These are phyloP conservation scores for Chaetophractus vellerosus DNA, from an alignment of 2,797 vertebrate genomes.

Conservation along the genomic window DNA sequence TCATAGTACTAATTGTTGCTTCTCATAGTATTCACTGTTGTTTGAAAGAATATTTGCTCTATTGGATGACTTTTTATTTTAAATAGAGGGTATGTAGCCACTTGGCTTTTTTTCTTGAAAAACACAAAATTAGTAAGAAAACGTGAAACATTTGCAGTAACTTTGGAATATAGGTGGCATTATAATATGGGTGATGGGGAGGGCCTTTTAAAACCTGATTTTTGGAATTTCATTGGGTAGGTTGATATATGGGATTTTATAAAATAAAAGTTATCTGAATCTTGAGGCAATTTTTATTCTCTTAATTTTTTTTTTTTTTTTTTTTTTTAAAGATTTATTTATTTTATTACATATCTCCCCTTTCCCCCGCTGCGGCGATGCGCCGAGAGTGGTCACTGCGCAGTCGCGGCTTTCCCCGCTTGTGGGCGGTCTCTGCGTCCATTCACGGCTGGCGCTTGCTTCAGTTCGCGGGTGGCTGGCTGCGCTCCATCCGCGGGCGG, in stretches of 20 bases:
- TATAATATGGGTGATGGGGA: not conserved
- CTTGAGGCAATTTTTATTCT: conserved; percentile 9
- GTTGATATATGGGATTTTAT: conserved; percentile 15
- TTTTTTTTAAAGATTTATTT: too few species aligned
- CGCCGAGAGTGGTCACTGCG: too few species aligned
- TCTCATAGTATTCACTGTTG: not conserved
- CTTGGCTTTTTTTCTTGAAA: not conserved
- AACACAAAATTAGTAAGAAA: conserved; percentile 1
- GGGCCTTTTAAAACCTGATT: conserved; percentile 55
- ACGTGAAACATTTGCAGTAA: not conserved
- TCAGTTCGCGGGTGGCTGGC: too few species aligned
- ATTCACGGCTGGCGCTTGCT: too few species aligned
- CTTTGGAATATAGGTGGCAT: conserved; percentile 36
- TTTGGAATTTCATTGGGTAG: conserved; percentile 58
- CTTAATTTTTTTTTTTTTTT: conserved; percentile 52
- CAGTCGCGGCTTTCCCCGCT: too few species aligned
- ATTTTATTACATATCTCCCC: too few species aligned
- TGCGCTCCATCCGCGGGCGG: too few species aligned
- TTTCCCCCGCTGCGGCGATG: too few species aligned
- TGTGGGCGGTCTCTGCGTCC: too few species aligned
- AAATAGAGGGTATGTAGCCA: not conserved
- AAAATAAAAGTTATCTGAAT: conserved; percentile 44
- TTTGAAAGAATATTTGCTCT: not conserved
- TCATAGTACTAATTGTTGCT: not conserved
- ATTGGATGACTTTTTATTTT: not conserved